Percentiles rank a stretch among this genome's conserved stretches.
phyloP scores from a whole-genome alignment of 2,113 vertebrate species.

The Aspiorhynchus laticeps region DNA sequence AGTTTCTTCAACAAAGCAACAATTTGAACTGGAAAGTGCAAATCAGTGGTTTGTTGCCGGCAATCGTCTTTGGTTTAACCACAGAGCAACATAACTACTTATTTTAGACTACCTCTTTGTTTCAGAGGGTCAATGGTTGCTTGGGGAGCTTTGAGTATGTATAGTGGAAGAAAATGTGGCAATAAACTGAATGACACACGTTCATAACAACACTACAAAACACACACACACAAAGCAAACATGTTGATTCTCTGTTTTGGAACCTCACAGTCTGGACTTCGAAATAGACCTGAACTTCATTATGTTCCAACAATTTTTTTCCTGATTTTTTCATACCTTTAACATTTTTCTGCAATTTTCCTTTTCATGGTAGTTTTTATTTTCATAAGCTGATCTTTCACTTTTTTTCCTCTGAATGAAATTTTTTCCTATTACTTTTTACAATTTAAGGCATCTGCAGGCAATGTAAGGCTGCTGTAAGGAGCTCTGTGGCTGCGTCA shows the following conservation, averaged over 20 bases:
- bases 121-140: not conserved
- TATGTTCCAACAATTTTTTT: not conserved
- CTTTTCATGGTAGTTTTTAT: not conserved
- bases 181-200: conserved; percentile 9
- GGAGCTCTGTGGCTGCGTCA: not conserved
- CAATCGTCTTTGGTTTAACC: not conserved
- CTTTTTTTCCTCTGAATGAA: not conserved
- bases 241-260: not conserved
- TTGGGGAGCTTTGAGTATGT: conserved; percentile 25
- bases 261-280: not conserved
- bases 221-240: conserved; percentile 4
- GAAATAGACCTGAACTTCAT: not conserved
- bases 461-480: not conserved
- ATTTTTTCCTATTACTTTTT: not conserved
- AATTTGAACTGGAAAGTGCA: conserved; percentile 5
- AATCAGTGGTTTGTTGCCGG: not conserved
- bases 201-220: conserved; percentile 7
- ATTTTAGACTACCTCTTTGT: conserved; percentile 24
- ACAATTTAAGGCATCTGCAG: not conserved
- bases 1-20: not conserved
- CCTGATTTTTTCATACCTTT: not conserved
- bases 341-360: not conserved
- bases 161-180: conserved; percentile 28
- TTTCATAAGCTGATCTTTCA: not conserved
- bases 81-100: conserved; percentile 6